Evolutionary conservation across 1,140 invertebrate species (phyloP).

Genomic region (Sitobion miscanthi): DNA sequence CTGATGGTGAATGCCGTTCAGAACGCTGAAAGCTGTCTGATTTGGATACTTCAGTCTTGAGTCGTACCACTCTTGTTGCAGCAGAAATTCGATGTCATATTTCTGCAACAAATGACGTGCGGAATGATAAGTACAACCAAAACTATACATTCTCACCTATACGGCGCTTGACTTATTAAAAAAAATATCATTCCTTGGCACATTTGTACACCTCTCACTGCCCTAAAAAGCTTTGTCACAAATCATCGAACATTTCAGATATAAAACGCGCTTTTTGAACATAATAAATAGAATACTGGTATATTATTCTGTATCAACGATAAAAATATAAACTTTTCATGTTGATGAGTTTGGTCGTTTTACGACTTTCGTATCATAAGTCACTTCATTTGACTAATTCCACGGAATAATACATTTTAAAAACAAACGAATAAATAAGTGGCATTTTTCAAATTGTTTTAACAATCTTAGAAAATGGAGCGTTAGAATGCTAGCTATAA

Average conservation of each 20-base stretch:
- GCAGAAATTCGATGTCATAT: constrained; percentile 92
- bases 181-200: neutral
- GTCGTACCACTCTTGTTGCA: constrained; percentile 91
- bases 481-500: neutral
- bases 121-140: neutral
- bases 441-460: neutral
- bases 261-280: neutral
- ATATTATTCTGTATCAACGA: neutral
- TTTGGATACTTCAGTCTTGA: constrained; percentile 85
- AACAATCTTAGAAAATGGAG: neutral
- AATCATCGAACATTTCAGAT: neutral
- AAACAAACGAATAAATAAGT: neutral
- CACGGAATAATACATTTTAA: neutral
- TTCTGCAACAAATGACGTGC: constrained; percentile 69
- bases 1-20: constrained; percentile 90
- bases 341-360: neutral
- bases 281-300: no score
- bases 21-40: constrained; percentile 80
- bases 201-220: neutral
- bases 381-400: neutral
- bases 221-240: neutral
- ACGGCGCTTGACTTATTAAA: neutral
- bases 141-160: neutral
- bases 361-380: neutral
- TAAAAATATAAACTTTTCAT: no score